These are phyloP conservation scores for Hypanus sabinus DNA, from an alignment of 2,113 vertebrate genomes.

Conservation along the genomic window DNA sequence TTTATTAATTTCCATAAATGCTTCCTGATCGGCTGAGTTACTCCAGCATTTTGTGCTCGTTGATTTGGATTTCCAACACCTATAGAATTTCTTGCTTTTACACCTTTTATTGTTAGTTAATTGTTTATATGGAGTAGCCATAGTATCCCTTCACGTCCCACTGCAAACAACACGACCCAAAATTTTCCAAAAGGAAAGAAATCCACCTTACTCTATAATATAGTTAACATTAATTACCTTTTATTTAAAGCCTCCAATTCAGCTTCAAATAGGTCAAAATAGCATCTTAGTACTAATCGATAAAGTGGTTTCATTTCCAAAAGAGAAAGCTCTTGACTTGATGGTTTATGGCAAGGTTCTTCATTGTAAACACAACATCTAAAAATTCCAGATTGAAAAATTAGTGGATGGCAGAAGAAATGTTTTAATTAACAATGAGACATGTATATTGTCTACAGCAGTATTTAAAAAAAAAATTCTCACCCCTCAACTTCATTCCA, in stretches of 20 bases:
- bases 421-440: neutral
- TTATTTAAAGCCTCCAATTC: slow-evolving; percentile 68
- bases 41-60: too few species aligned
- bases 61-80: too few species aligned
- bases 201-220: neutral
- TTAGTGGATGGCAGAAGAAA: neutral
- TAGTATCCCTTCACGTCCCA: neutral
- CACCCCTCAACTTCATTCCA: neutral
- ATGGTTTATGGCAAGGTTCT: slow-evolving; percentile 67
- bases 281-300: slow-evolving; percentile 66
- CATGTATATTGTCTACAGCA: too few species aligned
- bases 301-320: slow-evolving; percentile 63
- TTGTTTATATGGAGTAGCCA: neutral
- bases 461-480: neutral
- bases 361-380: slow-evolving; percentile 61
- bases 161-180: neutral
- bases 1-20: too few species aligned
- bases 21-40: too few species aligned
- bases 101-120: too few species aligned
- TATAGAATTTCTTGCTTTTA: too few species aligned
- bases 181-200: neutral
- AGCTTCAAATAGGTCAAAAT: slow-evolving; percentile 70
- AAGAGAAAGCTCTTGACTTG: slow-evolving; percentile 51
- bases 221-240: slow-evolving; percentile 54
- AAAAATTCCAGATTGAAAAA: slow-evolving; percentile 27